These are phyloP conservation scores for Cebidichthys violaceus DNA, from an alignment of 2,113 vertebrate species.

Conservation along the genomic window DNA sequence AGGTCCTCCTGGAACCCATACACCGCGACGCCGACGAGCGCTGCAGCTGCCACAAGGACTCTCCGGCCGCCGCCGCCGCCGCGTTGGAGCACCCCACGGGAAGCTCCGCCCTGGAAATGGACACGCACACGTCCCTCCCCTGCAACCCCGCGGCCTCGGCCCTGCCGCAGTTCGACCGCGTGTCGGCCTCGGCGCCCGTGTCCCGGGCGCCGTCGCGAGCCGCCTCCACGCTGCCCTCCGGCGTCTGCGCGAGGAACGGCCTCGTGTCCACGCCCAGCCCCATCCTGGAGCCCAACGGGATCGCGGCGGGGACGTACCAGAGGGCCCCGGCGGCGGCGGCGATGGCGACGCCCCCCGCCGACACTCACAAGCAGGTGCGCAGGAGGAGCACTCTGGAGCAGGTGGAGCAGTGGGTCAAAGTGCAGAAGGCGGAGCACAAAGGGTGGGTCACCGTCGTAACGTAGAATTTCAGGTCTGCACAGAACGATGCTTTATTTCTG, in stretches of 20 bases:
- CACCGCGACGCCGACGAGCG: conserved; percentile 80
- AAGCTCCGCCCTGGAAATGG: conserved; percentile 75
- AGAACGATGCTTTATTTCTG: not conserved
- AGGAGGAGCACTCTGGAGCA: conserved; percentile 89
- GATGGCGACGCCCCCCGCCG: conserved; percentile 69
- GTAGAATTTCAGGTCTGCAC: not conserved
- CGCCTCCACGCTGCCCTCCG: conserved; percentile 74
- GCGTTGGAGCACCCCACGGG: conserved; percentile 71
- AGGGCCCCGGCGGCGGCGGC: conserved; percentile 79
- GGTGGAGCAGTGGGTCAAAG: conserved; percentile 93
- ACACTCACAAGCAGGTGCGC: conserved; percentile 84
- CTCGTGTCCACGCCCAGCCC: conserved; percentile 80
- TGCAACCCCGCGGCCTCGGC: conserved; percentile 26
- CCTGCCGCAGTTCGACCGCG: conserved; percentile 38
- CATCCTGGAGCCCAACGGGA: conserved; percentile 91
- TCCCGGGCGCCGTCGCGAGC: conserved; percentile 78
- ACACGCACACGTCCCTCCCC: conserved; percentile 80
- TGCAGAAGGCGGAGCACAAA: conserved; percentile 89
- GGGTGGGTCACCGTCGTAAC: conserved; percentile 79
- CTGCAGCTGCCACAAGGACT: conserved; percentile 81
- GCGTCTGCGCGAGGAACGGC: conserved; percentile 86
- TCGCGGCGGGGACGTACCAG: conserved; percentile 83
- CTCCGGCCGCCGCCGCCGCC: conserved; percentile 76
- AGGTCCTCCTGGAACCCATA: conserved; percentile 79
- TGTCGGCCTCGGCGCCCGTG: conserved; percentile 73